phyloP scores from a whole-genome alignment of 2,797 vertebrate genomes.

The Ficedula albicollis region DNA sequence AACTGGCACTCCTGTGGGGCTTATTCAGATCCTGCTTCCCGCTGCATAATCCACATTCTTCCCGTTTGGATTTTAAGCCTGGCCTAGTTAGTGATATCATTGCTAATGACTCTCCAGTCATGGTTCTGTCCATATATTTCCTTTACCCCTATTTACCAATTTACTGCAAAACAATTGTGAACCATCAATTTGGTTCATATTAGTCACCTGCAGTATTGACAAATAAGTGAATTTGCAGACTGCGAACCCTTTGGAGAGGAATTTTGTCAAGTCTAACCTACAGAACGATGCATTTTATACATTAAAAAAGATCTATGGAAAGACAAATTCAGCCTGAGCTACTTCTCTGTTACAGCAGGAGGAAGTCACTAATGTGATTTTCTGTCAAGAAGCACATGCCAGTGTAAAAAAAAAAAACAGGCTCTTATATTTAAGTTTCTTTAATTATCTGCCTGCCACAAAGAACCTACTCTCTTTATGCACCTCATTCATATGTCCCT shows the following conservation, averaged over 20 bases:
- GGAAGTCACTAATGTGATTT: neutral
- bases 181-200: neutral
- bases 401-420: neutral
- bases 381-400: slow-evolving; percentile 8
- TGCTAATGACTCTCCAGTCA: neutral
- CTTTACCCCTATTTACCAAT: neutral
- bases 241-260: neutral
- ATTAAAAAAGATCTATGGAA: neutral
- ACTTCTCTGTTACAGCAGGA: neutral
- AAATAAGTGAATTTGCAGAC: neutral
- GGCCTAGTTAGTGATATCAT: neutral
- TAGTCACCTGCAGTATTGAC: neutral
- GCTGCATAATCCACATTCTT: neutral
- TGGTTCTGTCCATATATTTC: neutral
- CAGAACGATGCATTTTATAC: neutral
- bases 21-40: neutral
- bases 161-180: neutral
- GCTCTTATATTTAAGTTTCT: neutral
- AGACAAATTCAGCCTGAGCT: neutral
- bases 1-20: neutral
- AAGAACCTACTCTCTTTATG: neutral
- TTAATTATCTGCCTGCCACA: slow-evolving; percentile 14
- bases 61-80: neutral
- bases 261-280: neutral
- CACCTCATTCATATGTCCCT: neutral